Evolutionary conservation across 2,888 invertebrate species (phyloP).

Genomic region (Lasioglossum malachurum): DNA sequence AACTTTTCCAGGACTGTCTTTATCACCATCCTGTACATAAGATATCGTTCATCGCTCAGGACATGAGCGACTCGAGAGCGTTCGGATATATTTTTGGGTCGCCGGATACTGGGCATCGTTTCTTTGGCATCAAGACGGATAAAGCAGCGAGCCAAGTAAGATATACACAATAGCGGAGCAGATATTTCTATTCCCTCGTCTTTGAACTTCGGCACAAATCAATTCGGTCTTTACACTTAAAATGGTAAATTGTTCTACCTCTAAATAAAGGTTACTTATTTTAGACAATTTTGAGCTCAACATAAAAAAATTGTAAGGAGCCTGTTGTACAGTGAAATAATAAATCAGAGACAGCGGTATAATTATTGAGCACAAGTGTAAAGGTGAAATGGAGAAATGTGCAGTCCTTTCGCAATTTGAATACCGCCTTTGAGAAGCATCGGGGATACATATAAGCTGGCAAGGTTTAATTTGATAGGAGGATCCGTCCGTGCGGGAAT

Average conservation of each 20-base stretch:
- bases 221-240: background rate
- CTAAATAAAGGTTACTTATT: background rate
- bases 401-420: background rate
- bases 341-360: background rate
- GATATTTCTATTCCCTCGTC: background rate
- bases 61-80: constrained; percentile 98
- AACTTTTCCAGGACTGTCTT: constrained; percentile 91
- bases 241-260: background rate
- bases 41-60: constrained; percentile 99
- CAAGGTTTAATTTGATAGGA: constrained; percentile 38
- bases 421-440: background rate
- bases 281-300: background rate
- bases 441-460: background rate
- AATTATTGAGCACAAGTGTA: background rate
- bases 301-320: background rate
- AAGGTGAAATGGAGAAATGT: background rate
- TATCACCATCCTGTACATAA: constrained; percentile 99
- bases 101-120: constrained; percentile 97
- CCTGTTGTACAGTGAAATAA: background rate
- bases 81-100: constrained; percentile 99
- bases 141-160: constrained; percentile 97
- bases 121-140: constrained; percentile 99
- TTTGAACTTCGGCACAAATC: background rate
- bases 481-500: constrained; percentile 31
- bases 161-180: constrained; percentile 46